phyloP scores from a whole-genome alignment of 2,113 vertebrate species.

The sheep (Ovis aries) region ARS-UI_Ramb_v3.0 NC_056054.1:190903001-190903500 shows the following conservation, averaged over 20 bases:
- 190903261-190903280: not conserved
- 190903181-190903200: not conserved
- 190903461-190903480: not conserved
- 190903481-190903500: not conserved
- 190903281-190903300: not conserved
- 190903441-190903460: not conserved
- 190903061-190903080: not conserved
- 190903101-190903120: not conserved
- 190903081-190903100: not conserved
- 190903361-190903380: constrained; percentile 19
- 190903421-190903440: not conserved
- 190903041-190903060: not conserved
- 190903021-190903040: not conserved
- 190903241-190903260: not conserved
- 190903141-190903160: not conserved
- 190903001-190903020: not conserved
- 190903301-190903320: not conserved
- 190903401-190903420: not conserved
- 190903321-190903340: not conserved
- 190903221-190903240: not conserved
- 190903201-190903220: not conserved
- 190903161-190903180: not conserved
- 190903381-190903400: not conserved
- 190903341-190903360: not conserved
- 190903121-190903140: not conserved